Evolutionary conservation across 1,140 invertebrate species (phyloP), one percentile per base, ranked within the genome.

Genomic region (Bombus affinis): DNA sequence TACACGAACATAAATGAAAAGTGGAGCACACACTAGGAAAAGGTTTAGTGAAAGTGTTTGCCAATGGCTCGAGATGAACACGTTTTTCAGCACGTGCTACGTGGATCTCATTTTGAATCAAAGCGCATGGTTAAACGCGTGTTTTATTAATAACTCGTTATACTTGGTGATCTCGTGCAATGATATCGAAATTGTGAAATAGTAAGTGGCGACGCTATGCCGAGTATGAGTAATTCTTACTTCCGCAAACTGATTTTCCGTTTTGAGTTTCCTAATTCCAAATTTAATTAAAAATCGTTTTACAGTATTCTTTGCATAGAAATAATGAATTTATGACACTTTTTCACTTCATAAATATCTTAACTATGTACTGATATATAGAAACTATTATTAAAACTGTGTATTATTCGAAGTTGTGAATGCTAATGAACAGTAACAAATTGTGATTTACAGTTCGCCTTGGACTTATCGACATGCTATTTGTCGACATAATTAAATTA

Each of bases 141-240:
- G 35, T 35, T 53, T 82, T 44, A 28, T 47, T 25, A 35, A 13
- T 13, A 44, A 65, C 18, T 28, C 3, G 66, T 35, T 35, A 25
- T 70, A 70, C n/a, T 12, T 9, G 59, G 9, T 32, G 28, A 32
- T 70, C 76, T 25, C 66, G 47, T 71, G n/a, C 22, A 68, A 47
- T 80, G 28, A 32, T 25, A 42, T 32, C 13, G 18, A 59, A 77
- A 84, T 86, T 84, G 44, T 72, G 74, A 86, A 83, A 86, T 73
- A 86, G 68, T 66, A 74, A 86, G 78, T 37, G 81, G 81, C 68
- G 35, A 85, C 57, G 57, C 57, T 59, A 12, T 25, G 25, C 35
- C 28, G 53, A 44, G 2, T n/a, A 22, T 28, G 42, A 80, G n/a
- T 32, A 66, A 62, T 65, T 47, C 59, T 35, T 32, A 9, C n/a